Base-by-base conservation (phyloP, 2,113 vertebrate genomes). In the Sceloporus undulatus region DNA sequence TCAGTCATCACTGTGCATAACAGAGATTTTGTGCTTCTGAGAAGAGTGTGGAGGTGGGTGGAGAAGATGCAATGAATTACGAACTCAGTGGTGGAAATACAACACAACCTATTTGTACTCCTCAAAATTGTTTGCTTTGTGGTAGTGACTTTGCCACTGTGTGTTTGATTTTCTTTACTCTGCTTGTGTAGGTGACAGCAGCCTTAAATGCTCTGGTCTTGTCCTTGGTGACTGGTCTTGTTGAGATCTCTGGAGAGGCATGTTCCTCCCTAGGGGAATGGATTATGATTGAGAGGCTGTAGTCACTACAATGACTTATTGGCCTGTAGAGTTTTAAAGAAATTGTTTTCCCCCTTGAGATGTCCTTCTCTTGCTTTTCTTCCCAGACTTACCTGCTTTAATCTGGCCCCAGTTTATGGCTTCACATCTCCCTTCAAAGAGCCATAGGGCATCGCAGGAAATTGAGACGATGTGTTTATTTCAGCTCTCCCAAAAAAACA, bases 391-490 rank as follows among this genome's bases (percentile, higher is more conserved):
- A 59, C 54, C 38, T 85, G 54, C 19, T 71, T 88, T 84, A 18
- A 62, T 65, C 38, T 27, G 87, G 38, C 21, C 86, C 66, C 14
- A 38, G 34, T 34, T 40, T 18, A 34, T 25, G 34, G 11, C 34
- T 11, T 91, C 87, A 8, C 88, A 34, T 78, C 73, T 90, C 34
- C 87, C 82, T 87, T 91, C 40, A 68, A 6, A 79, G 87, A 84
- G 85, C 73, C 1, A 59, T 79, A 84, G 85, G 80, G 74, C 79
- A 85, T 88, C 85, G 38, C 42, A 78, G 48, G 65, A 40, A 62
- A 84, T 27, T 81, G 70, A 75, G 29, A 34, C 84, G 88, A 40
- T 79, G 88, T 38, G 82, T 71, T 74, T 81, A 59, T 85, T 91
- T 40, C 83, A 90, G 21, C 66, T 70, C 18, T 8, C 27, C 27